Evolutionary conservation across 2,888 invertebrate genomes (phyloP), one percentile per base, ranked within the genome.

Genomic region (Hirtodrosophila confusa): DNA sequence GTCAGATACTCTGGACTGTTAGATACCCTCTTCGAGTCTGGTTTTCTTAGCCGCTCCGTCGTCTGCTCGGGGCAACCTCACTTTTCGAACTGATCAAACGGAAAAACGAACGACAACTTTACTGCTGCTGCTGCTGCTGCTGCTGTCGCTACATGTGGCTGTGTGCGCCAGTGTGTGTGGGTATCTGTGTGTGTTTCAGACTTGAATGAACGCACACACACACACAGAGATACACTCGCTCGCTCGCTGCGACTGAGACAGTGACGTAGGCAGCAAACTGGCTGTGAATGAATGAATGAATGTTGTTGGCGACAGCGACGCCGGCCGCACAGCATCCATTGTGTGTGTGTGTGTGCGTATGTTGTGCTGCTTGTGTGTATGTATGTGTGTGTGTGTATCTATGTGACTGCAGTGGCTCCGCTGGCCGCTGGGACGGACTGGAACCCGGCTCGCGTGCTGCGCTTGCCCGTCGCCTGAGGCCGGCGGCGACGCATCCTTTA

Each of bases 71-170:
- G 80, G 78, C 90, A 89, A 91, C 90, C 89, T 91, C 89, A 90
- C 90, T 89, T 90, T 90, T 88, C 90, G 90, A 90, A 90, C 89
- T 90, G 90, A 91, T 90, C 91, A 89, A 90, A 89, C 89, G 88
- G 90, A 89, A 41, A 65, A 58, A 62, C 75, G 65, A 65, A 89
- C 69, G 58, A 44, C 74, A 66, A 66, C 70, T 56, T 65, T 68
- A 55, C 51, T 44, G 53, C 53, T 45, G 56, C 58, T 35, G 53
- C 10, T 54, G 65, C 27, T 24, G 10, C 29, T 17, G 8, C 27
- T 27, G 27, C 27, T 27, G 27, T 27, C 27, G 27, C 6, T 4
- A 27, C 27, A 17, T 17, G 17, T 37, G 47, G 40, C 17, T 44
- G 24, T 54, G 62, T 51, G 7, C 58, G 40, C 27, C 31, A 24